Evolutionary conservation across 2,888 invertebrate species (phyloP).

Genomic region (Amphipyra tragopoginis): DNA sequence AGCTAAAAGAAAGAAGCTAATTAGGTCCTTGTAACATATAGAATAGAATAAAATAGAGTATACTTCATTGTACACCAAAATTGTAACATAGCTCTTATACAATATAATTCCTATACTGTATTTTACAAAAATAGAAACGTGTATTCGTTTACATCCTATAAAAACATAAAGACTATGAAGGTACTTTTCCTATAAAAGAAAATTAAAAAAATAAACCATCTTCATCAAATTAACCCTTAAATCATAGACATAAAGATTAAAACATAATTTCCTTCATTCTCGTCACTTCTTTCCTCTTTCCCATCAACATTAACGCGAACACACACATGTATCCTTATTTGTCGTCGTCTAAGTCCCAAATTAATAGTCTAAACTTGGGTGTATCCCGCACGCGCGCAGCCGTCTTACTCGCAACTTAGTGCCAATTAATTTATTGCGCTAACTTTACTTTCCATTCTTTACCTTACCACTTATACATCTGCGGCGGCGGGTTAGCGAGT

Average conservation of each 20-base stretch:
- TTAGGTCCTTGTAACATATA: too few relatives aligned
- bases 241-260: not conserved
- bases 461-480: conserved; percentile 82
- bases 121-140: too few relatives aligned
- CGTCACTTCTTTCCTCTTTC: conserved; percentile 23
- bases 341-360: conserved; percentile 84
- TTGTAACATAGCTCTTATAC: too few relatives aligned
- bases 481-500: conserved; percentile 65
- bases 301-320: conserved; percentile 57
- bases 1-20: too few relatives aligned
- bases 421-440: conserved; percentile 87
- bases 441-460: conserved; percentile 89
- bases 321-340: conserved; percentile 76
- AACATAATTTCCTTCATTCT: not conserved
- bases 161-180: too few relatives aligned
- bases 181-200: too few relatives aligned
- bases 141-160: too few relatives aligned
- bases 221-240: not conserved
- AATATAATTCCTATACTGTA: too few relatives aligned
- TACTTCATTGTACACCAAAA: too few relatives aligned
- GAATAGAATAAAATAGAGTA: too few relatives aligned
- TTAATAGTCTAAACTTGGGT: conserved; percentile 88
- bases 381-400: conserved; percentile 76
- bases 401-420: conserved; percentile 83
- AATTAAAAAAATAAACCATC: too few relatives aligned